Percentiles rank a stretch among this genome's conserved stretches.
Evolutionary conservation across 1,140 invertebrate genomes (phyloP).

Genomic region (Diachasma alloeum): DNA sequence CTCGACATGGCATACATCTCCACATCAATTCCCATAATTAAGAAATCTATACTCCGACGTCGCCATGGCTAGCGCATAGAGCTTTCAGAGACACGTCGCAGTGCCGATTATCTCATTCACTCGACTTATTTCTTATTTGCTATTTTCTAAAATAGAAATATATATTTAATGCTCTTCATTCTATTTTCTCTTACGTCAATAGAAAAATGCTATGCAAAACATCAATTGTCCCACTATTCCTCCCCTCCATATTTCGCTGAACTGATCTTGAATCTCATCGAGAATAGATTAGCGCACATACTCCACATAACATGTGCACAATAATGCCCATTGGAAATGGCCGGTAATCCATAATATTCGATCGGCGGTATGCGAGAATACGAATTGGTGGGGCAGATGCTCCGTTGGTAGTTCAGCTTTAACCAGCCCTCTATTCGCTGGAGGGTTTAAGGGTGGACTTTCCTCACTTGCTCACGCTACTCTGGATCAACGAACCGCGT

Average conservation of each 20-base stretch:
- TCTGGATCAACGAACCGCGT: not conserved
- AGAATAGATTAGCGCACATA: not conserved
- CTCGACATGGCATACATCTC: too few species aligned
- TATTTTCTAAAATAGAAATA: too few species aligned
- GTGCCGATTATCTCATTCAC: too few species aligned
- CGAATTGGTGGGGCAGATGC: not conserved
- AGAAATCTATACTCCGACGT: too few species aligned
- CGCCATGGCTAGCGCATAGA: too few species aligned
- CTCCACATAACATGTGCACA: not conserved
- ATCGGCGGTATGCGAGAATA: slow-evolving; percentile 9
- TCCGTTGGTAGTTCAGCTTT: slow-evolving; percentile 42
- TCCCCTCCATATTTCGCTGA: too few species aligned
- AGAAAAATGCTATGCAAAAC: too few species aligned
- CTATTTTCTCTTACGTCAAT: too few species aligned
- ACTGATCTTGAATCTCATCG: not conserved
- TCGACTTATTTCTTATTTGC: too few species aligned
- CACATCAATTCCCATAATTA: too few species aligned
- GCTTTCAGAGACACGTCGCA: too few species aligned
- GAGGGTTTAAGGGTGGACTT: slow-evolving; percentile 32
- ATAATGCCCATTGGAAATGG: not conserved
- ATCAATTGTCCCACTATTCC: not conserved
- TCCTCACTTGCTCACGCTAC: not conserved
- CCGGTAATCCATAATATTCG: not conserved
- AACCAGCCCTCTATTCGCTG: slow-evolving; percentile 36
- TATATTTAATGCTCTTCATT: too few species aligned